Evolutionary conservation across 2,797 vertebrate species (phyloP).

Genomic region (Sebastolobus altivelis): DNA sequence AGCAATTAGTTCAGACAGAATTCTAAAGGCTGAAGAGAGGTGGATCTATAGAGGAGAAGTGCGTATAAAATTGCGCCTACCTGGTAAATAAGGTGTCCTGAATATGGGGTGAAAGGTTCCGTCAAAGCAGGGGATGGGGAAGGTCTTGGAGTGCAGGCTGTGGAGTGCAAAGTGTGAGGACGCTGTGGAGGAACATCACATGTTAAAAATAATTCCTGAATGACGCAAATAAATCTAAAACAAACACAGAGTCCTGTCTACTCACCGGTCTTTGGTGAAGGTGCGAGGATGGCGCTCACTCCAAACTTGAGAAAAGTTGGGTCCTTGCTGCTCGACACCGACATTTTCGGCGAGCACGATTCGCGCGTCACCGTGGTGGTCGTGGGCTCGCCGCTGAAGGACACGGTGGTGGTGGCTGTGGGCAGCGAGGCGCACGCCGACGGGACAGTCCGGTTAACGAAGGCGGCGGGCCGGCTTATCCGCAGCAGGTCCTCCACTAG

Average conservation of each 20-base stretch:
- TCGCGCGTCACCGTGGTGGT: conserved; percentile 77
- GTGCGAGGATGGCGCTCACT: conserved; percentile 95
- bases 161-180: conserved; percentile 83
- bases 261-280: conserved; percentile 91
- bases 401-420: conserved; percentile 75
- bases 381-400: conserved; percentile 70
- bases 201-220: conserved; percentile 10
- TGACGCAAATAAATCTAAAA: background rate
- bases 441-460: conserved; percentile 84
- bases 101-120: conserved; percentile 94
- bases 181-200: conserved; percentile 79
- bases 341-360: conserved; percentile 85
- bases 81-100: conserved; percentile 96
- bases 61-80: conserved; percentile 79
- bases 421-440: conserved; percentile 83
- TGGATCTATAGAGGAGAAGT: background rate
- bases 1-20: conserved; percentile 43
- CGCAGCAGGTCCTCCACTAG: conserved; percentile 96
- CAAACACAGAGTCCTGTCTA: background rate
- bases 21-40: conserved; percentile 8
- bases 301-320: conserved; percentile 96
- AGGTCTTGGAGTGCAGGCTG: conserved; percentile 90
- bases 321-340: conserved; percentile 81
- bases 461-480: conserved; percentile 89
- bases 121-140: conserved; percentile 94